Conservation (phyloP, 2,113 vertebrate species). For the Rhizomys pruinosus region DNA sequence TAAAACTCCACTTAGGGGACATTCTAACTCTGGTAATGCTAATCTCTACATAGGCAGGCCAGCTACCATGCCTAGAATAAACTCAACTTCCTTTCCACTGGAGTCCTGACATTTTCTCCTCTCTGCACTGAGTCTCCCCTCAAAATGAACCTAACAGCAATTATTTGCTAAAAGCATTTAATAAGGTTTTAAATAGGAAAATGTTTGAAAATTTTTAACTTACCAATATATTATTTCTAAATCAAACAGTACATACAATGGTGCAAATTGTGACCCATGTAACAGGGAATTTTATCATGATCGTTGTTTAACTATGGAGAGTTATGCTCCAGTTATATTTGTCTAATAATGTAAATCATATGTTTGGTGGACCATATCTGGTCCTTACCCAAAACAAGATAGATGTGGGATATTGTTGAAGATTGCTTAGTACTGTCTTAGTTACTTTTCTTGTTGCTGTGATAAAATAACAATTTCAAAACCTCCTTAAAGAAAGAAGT, state of each 20-base stretch:
- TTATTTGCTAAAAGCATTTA: not conserved
- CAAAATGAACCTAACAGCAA: no score
- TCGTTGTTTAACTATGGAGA: not conserved
- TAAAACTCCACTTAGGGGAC: no score
- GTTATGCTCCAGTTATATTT: not conserved
- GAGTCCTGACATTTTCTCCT: no score
- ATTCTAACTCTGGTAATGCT: no score
- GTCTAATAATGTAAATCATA: not conserved
- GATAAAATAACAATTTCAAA: not conserved
- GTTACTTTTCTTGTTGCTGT: not conserved
- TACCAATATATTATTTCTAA: not conserved
- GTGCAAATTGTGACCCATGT: not conserved
- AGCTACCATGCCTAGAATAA: no score
- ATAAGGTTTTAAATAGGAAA: not conserved
- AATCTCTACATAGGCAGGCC: no score
- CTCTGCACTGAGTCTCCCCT: no score
- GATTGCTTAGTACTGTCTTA: not conserved
- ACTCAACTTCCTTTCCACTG: no score
- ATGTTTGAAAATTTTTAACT: not conserved
- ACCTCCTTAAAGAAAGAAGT: not conserved
- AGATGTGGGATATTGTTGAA: not conserved
- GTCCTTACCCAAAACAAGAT: not conserved
- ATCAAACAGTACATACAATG: not conserved
- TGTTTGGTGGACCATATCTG: not conserved
- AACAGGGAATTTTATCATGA: not conserved